Evolutionary conservation across 2,888 invertebrate species (phyloP).

Genomic region (Steinernema scapterisci): DNA sequence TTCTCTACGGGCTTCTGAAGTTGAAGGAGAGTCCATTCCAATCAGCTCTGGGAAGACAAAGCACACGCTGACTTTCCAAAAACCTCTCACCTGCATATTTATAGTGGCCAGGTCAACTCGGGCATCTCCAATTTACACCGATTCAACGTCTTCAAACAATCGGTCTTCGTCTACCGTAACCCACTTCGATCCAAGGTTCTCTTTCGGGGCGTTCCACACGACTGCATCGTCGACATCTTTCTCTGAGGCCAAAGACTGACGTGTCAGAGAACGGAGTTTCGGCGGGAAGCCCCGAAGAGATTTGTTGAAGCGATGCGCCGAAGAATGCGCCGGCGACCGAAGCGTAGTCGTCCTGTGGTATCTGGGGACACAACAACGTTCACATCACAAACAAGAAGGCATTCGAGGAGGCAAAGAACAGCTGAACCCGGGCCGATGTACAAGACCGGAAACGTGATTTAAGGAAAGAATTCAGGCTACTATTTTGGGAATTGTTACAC

Average conservation of each 20-base stretch:
- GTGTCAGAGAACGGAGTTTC: background rate
- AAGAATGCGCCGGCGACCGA: background rate
- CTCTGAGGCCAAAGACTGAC: conserved; percentile 26
- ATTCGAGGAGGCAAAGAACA: background rate
- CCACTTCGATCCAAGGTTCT: background rate
- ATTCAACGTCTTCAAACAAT: background rate
- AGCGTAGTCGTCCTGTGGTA: background rate
- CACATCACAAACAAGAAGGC: conserved; percentile 11
- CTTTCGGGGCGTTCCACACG: background rate
- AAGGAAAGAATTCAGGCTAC: background rate
- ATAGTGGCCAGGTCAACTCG: too few species aligned
- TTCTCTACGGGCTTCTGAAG: background rate
- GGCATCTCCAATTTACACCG: background rate
- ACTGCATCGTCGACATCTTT: background rate
- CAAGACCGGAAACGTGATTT: background rate
- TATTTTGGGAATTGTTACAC: conserved; percentile 5
- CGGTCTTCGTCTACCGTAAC: conserved; percentile 17
- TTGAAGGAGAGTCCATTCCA: background rate
- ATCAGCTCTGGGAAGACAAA: background rate
- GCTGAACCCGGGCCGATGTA: background rate
- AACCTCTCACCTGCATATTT: too few species aligned
- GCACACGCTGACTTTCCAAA: background rate
- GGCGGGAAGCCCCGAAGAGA: background rate
- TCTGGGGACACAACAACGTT: conserved; percentile 1
- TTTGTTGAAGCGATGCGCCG: conserved; percentile 15